phyloP scores from a whole-genome alignment of 2,888 invertebrate species.

The Hyles lineata region DNA sequence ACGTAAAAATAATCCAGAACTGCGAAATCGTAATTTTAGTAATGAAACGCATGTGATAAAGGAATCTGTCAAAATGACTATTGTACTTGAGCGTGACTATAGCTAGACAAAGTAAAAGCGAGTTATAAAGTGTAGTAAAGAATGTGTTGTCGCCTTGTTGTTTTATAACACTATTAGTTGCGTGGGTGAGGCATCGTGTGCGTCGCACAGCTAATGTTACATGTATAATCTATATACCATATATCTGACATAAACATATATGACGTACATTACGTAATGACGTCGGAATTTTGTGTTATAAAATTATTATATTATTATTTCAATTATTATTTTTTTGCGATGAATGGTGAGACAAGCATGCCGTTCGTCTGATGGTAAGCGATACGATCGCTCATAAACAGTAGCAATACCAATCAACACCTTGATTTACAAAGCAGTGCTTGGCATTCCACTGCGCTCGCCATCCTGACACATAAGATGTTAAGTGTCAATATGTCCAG shows the following conservation, averaged over 20 bases:
- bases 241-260: no score
- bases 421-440: no score
- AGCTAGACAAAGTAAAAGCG: background rate
- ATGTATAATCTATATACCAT: background rate
- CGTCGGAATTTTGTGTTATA: background rate
- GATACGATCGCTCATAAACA: no score
- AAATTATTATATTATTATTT: background rate
- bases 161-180: background rate
- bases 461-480: no score
- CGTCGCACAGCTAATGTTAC: background rate
- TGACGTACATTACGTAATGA: background rate
- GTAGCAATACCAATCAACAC: no score
- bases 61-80: background rate
- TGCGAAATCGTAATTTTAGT: background rate
- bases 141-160: constrained; percentile 7
- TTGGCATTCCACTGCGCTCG: no score
- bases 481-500: no score
- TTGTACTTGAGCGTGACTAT: background rate
- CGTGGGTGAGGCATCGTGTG: constrained; percentile 5
- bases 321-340: no score
- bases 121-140: constrained; percentile 12
- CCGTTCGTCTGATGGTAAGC: no score
- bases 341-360: no score
- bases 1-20: background rate
- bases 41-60: background rate